Conservation (phyloP, 2,888 invertebrate genomes). For the Crepidodera aurea region DNA sequence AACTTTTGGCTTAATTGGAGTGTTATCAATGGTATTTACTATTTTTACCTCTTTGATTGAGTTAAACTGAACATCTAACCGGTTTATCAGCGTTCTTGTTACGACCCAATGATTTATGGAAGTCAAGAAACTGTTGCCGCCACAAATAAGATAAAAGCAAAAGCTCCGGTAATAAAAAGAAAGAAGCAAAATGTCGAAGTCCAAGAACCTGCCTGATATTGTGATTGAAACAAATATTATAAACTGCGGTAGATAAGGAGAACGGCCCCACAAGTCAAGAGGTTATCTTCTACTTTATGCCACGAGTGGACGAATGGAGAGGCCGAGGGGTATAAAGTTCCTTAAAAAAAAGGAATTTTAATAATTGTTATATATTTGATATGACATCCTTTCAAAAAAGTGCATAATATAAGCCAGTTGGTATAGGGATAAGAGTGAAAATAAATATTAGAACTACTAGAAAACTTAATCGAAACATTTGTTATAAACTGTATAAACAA, state of each 20-base stretch:
- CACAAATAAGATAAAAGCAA: conserved; percentile 45
- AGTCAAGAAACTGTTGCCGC: conserved; percentile 43
- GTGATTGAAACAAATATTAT: conserved; percentile 32
- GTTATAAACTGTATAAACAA: too few relatives aligned
- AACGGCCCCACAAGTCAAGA: conserved; percentile 41
- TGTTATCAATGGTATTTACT: neutral
- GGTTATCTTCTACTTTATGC: conserved; percentile 40
- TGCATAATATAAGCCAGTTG: too few relatives aligned
- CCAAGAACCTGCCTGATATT: conserved; percentile 45
- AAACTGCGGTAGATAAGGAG: conserved; percentile 46
- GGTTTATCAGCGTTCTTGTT: conserved; percentile 19
- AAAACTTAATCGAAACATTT: too few relatives aligned
- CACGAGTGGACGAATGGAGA: too few relatives aligned
- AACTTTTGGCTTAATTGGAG: too few relatives aligned
- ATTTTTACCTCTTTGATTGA: conserved; percentile 29
- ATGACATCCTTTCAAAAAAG: too few relatives aligned
- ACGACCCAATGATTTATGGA: conserved; percentile 36
- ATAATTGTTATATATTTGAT: too few relatives aligned
- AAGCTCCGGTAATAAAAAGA: conserved; percentile 35
- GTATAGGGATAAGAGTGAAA: too few relatives aligned
- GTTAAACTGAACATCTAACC: conserved; percentile 17
- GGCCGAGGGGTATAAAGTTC: too few relatives aligned
- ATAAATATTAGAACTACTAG: too few relatives aligned
- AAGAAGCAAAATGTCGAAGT: conserved; percentile 43
- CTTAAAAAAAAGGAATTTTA: too few relatives aligned